phyloP scores from a whole-genome alignment of 1,140 invertebrate species.

The Drosophila murphyi region DNA sequence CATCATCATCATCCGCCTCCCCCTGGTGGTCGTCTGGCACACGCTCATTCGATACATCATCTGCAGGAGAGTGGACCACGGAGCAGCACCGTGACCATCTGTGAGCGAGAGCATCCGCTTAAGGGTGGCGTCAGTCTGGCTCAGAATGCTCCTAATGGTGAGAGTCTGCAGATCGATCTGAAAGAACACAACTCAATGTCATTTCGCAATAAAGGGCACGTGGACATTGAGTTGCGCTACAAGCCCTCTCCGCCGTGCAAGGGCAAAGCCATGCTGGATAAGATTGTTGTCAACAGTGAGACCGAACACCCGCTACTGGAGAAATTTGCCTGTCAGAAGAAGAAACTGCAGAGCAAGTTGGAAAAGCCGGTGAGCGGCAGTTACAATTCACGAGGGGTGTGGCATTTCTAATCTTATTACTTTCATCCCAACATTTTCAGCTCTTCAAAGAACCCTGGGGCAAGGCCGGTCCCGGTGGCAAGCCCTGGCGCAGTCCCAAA shows the following conservation, averaged over 20 bases:
- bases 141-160: conserved; percentile 71
- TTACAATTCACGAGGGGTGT: conserved; percentile 33
- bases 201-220: conserved; percentile 85
- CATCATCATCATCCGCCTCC: conserved; percentile 62
- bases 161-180: conserved; percentile 84
- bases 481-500: conserved; percentile 87
- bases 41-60: conserved; percentile 73
- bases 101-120: conserved; percentile 63
- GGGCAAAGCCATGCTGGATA: conserved; percentile 84
- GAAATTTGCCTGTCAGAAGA: conserved; percentile 62
- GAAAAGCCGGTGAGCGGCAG: conserved; percentile 82
- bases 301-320: conserved; percentile 67
- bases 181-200: conserved; percentile 85
- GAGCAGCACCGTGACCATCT: conserved; percentile 75
- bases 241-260: conserved; percentile 81
- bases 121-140: conserved; percentile 63
- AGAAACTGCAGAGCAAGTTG: conserved; percentile 67
- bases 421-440: conserved; percentile 23
- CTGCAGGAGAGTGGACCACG: conserved; percentile 69
- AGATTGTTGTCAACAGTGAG: conserved; percentile 75
- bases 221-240: conserved; percentile 85
- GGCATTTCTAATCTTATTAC: conserved; percentile 28
- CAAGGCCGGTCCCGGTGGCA: conserved; percentile 87
- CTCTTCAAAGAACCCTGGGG: conserved; percentile 85
- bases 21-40: conserved; percentile 52